Conservation (phyloP, 2,888 invertebrate species). For the Drosophila austrosaltans region DNA sequence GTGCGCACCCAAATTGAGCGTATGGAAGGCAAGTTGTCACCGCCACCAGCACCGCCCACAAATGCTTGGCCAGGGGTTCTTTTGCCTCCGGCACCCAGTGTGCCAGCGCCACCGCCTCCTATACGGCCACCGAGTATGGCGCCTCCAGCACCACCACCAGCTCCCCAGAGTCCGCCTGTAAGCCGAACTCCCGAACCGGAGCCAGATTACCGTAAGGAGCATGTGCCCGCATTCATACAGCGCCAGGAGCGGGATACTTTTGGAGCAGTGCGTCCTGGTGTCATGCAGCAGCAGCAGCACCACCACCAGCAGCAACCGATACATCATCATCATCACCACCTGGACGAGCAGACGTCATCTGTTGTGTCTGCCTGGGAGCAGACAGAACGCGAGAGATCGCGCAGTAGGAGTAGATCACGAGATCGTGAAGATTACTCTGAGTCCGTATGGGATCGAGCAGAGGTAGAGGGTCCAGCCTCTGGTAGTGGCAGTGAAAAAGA, state of each 20-base stretch:
- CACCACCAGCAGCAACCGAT: constrained; percentile 36
- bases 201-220: constrained; percentile 77
- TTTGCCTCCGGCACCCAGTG: constrained; percentile 86
- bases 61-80: constrained; percentile 87
- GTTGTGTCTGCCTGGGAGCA: constrained; percentile 71
- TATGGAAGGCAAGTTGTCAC: constrained; percentile 85
- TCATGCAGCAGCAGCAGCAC: constrained; percentile 28
- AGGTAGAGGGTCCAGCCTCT: constrained; percentile 83
- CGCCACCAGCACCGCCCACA: constrained; percentile 83
- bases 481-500: constrained; percentile 83
- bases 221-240: constrained; percentile 86
- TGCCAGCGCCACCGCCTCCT: constrained; percentile 86
- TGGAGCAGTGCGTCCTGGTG: constrained; percentile 87
- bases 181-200: constrained; percentile 51
- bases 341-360: constrained; percentile 28
- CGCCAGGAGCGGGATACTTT: constrained; percentile 89
- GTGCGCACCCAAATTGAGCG: constrained; percentile 86
- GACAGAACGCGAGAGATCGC: constrained; percentile 81
- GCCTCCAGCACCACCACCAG: constrained; percentile 87
- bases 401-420: constrained; percentile 83
- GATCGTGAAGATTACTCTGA: constrained; percentile 84
- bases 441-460: constrained; percentile 83
- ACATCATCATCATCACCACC: constrained; percentile 40
- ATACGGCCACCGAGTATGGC: constrained; percentile 85
- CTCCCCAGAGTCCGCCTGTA: constrained; percentile 86